A percentile compares a stretch with the other conserved stretches of the same genome.
These are phyloP conservation scores for Podarcis muralis DNA, from an alignment of 2,113 vertebrate species.

Conservation along the genomic window DNA sequence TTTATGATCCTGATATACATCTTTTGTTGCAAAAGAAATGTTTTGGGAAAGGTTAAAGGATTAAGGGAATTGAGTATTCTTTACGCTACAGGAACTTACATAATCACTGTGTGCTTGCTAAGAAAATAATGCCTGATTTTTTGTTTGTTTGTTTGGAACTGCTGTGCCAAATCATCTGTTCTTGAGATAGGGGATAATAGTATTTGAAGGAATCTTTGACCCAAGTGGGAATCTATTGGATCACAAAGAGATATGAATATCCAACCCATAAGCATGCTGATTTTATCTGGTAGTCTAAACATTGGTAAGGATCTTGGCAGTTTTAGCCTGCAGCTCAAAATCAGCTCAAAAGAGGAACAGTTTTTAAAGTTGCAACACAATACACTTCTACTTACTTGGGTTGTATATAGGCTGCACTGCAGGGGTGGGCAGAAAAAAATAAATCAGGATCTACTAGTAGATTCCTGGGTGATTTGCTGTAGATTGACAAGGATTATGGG, in stretches of 20 bases:
- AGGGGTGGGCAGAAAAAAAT: too few relatives aligned
- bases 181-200: conserved; percentile 1
- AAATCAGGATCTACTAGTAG: too few relatives aligned
- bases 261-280: not conserved
- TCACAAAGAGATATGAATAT: not conserved
- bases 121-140: not conserved
- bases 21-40: not conserved
- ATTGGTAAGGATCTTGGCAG: not conserved
- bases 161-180: not conserved
- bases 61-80: not conserved
- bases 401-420: not conserved
- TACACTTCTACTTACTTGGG: not conserved
- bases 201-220: not conserved
- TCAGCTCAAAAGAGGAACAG: not conserved
- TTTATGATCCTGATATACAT: conserved; percentile 12
- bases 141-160: conserved; percentile 18
- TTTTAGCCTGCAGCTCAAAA: not conserved
- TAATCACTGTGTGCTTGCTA: not conserved
- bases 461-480: too few relatives aligned
- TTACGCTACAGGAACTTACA: not conserved
- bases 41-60: not conserved
- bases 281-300: not conserved
- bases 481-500: too few relatives aligned
- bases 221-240: not conserved
- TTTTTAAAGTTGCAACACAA: not conserved